A percentile compares a stretch with the other conserved stretches of the same genome.
These are phyloP conservation scores for Jordanella pulchra DNA, from an alignment of 2,797 vertebrate genomes.

Conservation along the genomic window DNA sequence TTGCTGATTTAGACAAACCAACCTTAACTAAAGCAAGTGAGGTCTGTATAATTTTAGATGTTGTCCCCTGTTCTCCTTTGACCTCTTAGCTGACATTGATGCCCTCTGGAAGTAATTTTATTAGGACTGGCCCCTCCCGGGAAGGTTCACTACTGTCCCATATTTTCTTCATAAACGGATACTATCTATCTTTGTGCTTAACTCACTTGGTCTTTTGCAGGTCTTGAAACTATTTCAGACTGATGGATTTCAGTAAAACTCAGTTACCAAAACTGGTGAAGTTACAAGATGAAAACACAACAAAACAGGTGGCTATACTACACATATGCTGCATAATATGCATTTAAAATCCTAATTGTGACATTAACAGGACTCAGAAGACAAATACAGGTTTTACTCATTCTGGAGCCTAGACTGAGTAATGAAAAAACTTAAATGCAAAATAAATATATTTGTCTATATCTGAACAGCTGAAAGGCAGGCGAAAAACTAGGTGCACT, in stretches of 20 bases:
- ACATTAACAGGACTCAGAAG: background rate
- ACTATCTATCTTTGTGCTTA: background rate
- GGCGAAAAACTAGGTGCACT: background rate
- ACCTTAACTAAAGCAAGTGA: background rate
- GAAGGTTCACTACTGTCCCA: too few relatives aligned
- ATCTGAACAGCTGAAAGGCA: background rate
- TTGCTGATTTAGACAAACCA: background rate
- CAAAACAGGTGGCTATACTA: background rate
- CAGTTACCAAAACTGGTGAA: background rate
- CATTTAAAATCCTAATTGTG: background rate
- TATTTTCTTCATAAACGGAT: too few relatives aligned
- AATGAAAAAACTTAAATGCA: background rate
- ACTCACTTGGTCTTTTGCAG: background rate
- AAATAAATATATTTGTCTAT: slow-evolving; percentile 1
- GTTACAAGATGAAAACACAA: background rate
- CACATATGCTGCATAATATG: background rate
- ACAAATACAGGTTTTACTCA: background rate
- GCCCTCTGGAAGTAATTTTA: background rate
- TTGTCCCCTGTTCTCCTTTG: background rate
- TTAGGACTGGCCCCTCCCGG: background rate
- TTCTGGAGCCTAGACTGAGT: background rate
- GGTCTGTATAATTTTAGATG: background rate
- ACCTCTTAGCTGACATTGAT: background rate
- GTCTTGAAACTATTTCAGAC: background rate
- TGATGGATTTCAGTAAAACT: background rate